Base-by-base conservation (phyloP, 2,888 invertebrate genomes). In the Urechis unicinctus region DNA sequence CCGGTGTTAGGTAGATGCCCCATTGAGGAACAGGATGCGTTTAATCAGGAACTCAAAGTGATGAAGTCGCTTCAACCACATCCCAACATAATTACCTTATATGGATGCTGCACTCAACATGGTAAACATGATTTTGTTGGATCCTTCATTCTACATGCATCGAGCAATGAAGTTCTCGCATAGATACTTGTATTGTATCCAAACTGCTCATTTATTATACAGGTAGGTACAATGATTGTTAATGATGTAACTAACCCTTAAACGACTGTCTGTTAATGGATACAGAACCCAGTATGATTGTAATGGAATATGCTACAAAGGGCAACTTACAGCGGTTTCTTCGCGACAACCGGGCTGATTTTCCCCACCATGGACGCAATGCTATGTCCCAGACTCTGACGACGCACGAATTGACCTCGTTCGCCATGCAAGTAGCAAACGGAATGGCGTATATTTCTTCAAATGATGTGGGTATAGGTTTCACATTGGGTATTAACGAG, bases 21-120 rank as follows among this genome's bases (percentile, higher is more conserved):
- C 22, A 85, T 86, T 64, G 85, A 86, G 60, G 89, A 89, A 66
- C 87, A 88, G 67, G 86, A 86, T 36, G 94, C 94, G 77, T 81
- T 95, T n/a, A 77, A 89, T 0, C 89, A 89, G 50, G 94, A 95
- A 73, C 78, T 94, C 30, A 83, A 88, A 67, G 91, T 94, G 30
- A 92, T 94, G 92, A 93, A 93, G 80, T 87, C 86, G 73, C 81
- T 95, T 55, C 88, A 88, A 26, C 86, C 88, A 0, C 94, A 95
- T 81, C 87, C 89, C 1, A 93, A 94, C 72, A 91, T 94, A 1
- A 92, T 94, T 0, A 83, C 88, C 36, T 81, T 94, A 25, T 81
- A 93, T 30, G 93, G 90, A 1, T 91, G 91, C 71, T 94, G 93
- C 75, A 90, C 91, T 3, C 90, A 91, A 73, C 85, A 85, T 82